phyloP scores from a whole-genome alignment of 2,797 vertebrate genomes.

The Thamnophis elegans region DNA sequence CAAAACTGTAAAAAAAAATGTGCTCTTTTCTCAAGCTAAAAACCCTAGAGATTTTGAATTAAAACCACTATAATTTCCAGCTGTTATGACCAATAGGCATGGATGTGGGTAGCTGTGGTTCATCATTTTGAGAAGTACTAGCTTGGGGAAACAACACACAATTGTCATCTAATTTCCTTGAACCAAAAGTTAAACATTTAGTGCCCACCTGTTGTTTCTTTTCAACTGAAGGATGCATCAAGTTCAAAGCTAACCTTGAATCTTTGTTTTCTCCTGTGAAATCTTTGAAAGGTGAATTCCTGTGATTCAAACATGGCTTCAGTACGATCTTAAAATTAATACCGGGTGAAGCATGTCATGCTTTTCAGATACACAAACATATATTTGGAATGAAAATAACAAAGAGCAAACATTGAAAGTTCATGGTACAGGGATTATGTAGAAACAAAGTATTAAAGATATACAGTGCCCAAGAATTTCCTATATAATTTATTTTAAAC shows the following conservation, averaged over 20 bases:
- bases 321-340: slow-evolving; percentile 15
- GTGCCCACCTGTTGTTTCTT: slow-evolving; percentile 58
- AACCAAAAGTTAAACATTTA: slow-evolving; percentile 59
- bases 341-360: slow-evolving; percentile 22
- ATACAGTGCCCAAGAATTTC: background rate
- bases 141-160: slow-evolving; percentile 27
- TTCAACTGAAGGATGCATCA: slow-evolving; percentile 59
- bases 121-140: background rate
- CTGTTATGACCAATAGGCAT: background rate
- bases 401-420: slow-evolving; percentile 4
- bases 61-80: background rate
- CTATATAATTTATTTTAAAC: background rate
- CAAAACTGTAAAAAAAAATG: slow-evolving; percentile 34
- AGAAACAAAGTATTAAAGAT: background rate
- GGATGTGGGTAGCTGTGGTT: background rate
- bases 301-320: slow-evolving; percentile 49
- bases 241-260: slow-evolving; percentile 59
- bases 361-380: slow-evolving; percentile 43
- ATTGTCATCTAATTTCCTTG: slow-evolving; percentile 48
- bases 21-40: background rate
- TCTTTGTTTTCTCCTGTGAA: slow-evolving; percentile 51
- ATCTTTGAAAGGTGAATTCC: slow-evolving; percentile 47
- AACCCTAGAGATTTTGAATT: background rate
- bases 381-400: slow-evolving; percentile 38
- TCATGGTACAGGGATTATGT: background rate